Conservation (phyloP, 1,140 invertebrate genomes). For the Ceratosolen fusciceps region DNA sequence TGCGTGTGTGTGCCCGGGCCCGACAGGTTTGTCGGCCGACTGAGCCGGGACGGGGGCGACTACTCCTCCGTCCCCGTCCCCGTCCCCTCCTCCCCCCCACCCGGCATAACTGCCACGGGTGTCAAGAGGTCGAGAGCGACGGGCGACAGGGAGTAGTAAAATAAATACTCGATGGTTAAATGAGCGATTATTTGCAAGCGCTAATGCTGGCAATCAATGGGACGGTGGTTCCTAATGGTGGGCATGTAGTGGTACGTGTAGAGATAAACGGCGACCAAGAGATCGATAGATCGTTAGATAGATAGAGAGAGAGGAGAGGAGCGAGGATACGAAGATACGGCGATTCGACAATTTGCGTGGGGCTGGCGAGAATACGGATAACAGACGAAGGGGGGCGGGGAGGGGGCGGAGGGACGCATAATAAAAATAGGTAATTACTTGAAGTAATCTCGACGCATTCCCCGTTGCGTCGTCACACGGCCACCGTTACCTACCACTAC, state of each 20-base stretch:
- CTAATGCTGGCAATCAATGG: conserved; percentile 54
- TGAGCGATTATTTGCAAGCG: conserved; percentile 53
- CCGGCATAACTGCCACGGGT: too few relatives aligned
- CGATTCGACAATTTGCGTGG: conserved; percentile 28
- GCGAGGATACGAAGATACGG: conserved; percentile 44
- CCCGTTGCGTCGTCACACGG: too few relatives aligned
- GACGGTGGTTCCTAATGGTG: conserved; percentile 53
- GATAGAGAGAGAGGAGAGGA: conserved; percentile 37
- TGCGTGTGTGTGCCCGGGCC: too few relatives aligned
- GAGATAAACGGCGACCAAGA: conserved; percentile 49
- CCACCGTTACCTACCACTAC: too few relatives aligned
- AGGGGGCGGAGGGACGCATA: too few relatives aligned
- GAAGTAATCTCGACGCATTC: conserved; percentile 67
- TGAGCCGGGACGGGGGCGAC: background rate
- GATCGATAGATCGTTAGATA: too few relatives aligned
- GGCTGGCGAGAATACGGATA: too few relatives aligned
- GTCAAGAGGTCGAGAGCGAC: background rate
- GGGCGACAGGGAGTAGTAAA: background rate
- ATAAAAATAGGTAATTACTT: conserved; percentile 72
- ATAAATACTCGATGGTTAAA: conserved; percentile 33
- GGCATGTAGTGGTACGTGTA: conserved; percentile 50
- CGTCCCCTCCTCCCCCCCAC: too few relatives aligned
- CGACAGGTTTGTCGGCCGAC: background rate
- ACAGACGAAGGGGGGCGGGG: too few relatives aligned
- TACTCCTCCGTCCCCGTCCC: too few relatives aligned